Evolutionary conservation across 2,113 vertebrate species (phyloP), one percentile per base, ranked within the genome.

Genomic region (Mesocricetus auratus): DNA sequence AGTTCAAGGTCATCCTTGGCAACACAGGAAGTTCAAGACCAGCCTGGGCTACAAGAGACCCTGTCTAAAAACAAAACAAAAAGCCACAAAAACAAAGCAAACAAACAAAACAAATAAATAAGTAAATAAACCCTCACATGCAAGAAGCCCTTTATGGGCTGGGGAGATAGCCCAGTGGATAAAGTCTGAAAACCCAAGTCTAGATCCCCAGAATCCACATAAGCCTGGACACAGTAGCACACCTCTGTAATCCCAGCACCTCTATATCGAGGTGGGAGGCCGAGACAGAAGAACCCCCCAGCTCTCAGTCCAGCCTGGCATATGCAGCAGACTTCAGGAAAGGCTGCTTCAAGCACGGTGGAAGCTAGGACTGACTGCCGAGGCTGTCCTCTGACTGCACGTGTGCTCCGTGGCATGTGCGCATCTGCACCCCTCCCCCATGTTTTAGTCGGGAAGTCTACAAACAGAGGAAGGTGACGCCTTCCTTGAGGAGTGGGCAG

Each of bases 401-500:
- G 24, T 42, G 42, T 66, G 16, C 60, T 66, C 29, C 3, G 4
- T 21, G 60, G 31, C 31, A 22, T 24, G 6, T 36, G 22, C 6
- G 9, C 29, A 13, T 42, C 62, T n/a, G 29, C 9, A 45, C 29
- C 53, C 39, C 26, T 15, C n/a, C 36, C 75, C 29, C 39, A 42
- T 15, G 31, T 47, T 13, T 7, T 19, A 33, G 19, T 66, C 82
- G 33, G 16, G 19, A 19, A 66, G 42, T 47, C 60, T 45, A 33
- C 10, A 64, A 64, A 2, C 24, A 19, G 64, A 64, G 17, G 81
- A 62, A 83, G 50, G 13, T 0, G 64, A 42, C 9, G 15, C 9
- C 10, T 11, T 79, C 36, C 10, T 2, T 1, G 47, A 13, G n/a
- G 36, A 33, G 24, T 15, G 6, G 50, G 33, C 0, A 0, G 71